Evolutionary conservation across 1,140 invertebrate species (phyloP), one percentile per base, ranked within the genome.

Genomic region (Hylyphantes graminicola): DNA sequence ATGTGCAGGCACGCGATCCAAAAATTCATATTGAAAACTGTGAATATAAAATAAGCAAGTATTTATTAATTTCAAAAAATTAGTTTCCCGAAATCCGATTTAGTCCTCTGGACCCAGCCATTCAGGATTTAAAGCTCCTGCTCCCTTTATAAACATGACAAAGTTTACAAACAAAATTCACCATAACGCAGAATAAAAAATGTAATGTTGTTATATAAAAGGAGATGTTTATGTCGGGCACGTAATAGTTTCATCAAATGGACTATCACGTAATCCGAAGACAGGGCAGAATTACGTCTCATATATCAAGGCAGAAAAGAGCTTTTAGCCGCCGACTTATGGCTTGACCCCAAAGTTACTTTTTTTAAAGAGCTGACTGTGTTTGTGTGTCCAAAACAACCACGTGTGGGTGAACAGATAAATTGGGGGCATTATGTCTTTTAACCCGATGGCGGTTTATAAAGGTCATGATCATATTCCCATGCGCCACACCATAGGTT

Each of bases 241-340:
- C 64, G 64, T 67, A 8, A 67, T 67, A 67, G 64, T 67, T 67
- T 67, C 64, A 67, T 67, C 64, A 0, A 67, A 67, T 67, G 64
- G 64, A 67, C 13, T 67, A n/a, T 67, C 64, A 67, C 64, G 64
- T 67, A 67, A 67, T 67, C 21, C 21, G 64, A 67, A 21, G 64
- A 67, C 15, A 35, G 64, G 19, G 21, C 35, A 35, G 64, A 67
- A 67, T n/a, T 12, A 35, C 0, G 19, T 12, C 21, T 21, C 12
- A 67, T 67, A 67, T 21, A 67, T 67, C 64, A 67, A 67, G 8
- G 15, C 2, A 35, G 35, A 35, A 67, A 67, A 67, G 21, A 67
- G 64, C 21, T 67, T 67, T 67, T 67, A 35, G 64, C 21, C 13
- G 64, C 64, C 13, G 64, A 67, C 21, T 35, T 35, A 35, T 35